A percentile compares a stretch with the other conserved stretches of the same genome.
Evolutionary conservation across 2,888 invertebrate species (phyloP).

Genomic region (Acrocera orbiculus): DNA sequence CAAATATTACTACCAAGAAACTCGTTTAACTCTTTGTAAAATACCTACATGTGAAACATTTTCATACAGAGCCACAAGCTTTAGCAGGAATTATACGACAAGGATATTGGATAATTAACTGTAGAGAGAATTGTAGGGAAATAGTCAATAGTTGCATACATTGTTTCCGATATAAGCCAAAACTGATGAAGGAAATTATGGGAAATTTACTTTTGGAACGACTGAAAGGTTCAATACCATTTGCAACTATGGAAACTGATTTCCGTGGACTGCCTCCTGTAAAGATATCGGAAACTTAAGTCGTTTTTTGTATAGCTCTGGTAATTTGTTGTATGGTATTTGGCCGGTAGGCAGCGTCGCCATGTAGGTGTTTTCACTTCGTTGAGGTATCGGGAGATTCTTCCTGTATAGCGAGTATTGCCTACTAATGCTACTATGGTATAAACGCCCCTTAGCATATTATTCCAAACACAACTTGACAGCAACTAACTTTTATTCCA

Average conservation of each 20-base stretch:
- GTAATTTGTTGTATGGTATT: too few relatives aligned
- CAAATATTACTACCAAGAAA: slow-evolving; percentile 14
- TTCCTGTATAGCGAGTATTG: too few relatives aligned
- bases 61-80: slow-evolving; percentile 7
- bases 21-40: neutral
- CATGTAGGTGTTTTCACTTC: too few relatives aligned
- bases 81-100: slow-evolving; percentile 3
- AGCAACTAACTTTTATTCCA: too few relatives aligned
- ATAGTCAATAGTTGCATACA: slow-evolving; percentile 5
- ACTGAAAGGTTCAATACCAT: slow-evolving; percentile 8
- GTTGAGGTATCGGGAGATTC: too few relatives aligned
- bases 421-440: too few relatives aligned
- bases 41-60: slow-evolving; percentile 3
- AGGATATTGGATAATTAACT: slow-evolving; percentile 6
- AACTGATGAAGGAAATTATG: slow-evolving; percentile 12
- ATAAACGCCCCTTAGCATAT: too few relatives aligned
- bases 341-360: too few relatives aligned
- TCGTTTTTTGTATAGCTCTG: too few relatives aligned
- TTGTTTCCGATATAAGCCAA: slow-evolving; percentile 6
- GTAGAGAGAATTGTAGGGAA: slow-evolving; percentile 5
- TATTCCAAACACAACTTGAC: too few relatives aligned
- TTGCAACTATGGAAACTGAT: slow-evolving; percentile 12
- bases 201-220: slow-evolving; percentile 7
- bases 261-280: slow-evolving; percentile 12
- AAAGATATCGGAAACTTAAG: too few relatives aligned